phyloP scores from a whole-genome alignment of 2,888 invertebrate species.

The Apoda limacodes region DNA sequence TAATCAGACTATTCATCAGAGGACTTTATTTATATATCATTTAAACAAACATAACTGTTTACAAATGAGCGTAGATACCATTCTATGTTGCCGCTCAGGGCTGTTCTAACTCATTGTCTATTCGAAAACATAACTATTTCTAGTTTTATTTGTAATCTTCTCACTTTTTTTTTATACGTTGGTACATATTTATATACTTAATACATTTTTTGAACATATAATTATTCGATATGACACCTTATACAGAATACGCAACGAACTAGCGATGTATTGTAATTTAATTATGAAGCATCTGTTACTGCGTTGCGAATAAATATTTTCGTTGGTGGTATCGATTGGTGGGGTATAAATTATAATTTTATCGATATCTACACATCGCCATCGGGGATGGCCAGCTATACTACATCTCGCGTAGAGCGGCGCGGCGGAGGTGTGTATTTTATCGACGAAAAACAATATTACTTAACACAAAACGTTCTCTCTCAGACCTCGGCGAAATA shows the following conservation, averaged over 20 bases:
- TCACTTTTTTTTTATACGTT: conserved; percentile 59
- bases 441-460: conserved; percentile 17
- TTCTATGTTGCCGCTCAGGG: conserved; percentile 48
- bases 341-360: too few species aligned
- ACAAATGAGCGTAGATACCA: conserved; percentile 60
- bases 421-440: too few species aligned
- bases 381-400: conserved; percentile 14
- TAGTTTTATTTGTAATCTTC: conserved; percentile 65
- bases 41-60: conserved; percentile 68
- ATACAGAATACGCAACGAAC: conserved; percentile 65
- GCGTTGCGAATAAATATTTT: conserved; percentile 60
- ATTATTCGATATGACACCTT: conserved; percentile 67
- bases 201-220: conserved; percentile 68
- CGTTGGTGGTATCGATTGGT: conserved; percentile 42
- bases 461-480: conserved; percentile 25
- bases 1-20: conserved; percentile 70
- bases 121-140: conserved; percentile 63
- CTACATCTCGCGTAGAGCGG: conserved; percentile 20
- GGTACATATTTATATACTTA: conserved; percentile 64
- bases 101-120: conserved; percentile 57
- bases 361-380: conserved; percentile 16
- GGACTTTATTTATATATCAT: conserved; percentile 68
- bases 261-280: conserved; percentile 59
- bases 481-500: conserved; percentile 27
- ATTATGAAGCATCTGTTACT: conserved; percentile 58